Percentiles rank a stretch among this genome's conserved stretches.
phyloP scores from a whole-genome alignment of 2,113 vertebrate genomes.

The Lampris megalopsis region DNA sequence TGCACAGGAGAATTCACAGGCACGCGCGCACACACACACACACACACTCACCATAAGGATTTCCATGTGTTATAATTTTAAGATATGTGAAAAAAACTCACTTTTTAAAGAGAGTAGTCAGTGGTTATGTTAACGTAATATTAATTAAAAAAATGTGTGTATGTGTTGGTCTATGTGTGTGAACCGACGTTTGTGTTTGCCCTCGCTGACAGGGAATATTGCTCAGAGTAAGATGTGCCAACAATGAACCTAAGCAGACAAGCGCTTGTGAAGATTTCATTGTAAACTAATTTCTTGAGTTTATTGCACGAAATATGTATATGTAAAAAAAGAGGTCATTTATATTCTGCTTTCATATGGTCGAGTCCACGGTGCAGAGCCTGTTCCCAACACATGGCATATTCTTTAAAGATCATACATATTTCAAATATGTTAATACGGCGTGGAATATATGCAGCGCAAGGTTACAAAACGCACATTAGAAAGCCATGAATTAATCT shows the following conservation, averaged over 20 bases:
- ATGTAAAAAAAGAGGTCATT: conserved; percentile 49
- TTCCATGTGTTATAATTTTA: conserved; percentile 5
- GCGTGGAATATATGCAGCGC: conserved; percentile 49
- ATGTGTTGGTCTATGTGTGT: not conserved
- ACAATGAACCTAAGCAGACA: conserved; percentile 40
- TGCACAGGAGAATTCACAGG: not conserved
- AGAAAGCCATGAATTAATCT: conserved; percentile 69
- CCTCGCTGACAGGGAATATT: conserved; percentile 21
- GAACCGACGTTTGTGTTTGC: not conserved
- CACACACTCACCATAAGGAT: conserved; percentile 12
- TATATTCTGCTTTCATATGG: conserved; percentile 53
- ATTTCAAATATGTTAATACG: conserved; percentile 76
- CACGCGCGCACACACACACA: not conserved
- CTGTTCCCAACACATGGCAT: conserved; percentile 57
- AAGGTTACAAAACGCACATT: conserved; percentile 67
- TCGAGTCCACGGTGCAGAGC: conserved; percentile 34
- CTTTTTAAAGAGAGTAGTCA: conserved; percentile 22
- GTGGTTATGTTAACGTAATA: not conserved
- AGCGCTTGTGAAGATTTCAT: conserved; percentile 26
- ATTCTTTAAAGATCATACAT: conserved; percentile 69
- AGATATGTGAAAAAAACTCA: conserved; percentile 23
- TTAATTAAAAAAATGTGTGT: conserved; percentile 8
- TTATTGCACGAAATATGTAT: conserved; percentile 30
- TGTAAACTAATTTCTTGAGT: conserved; percentile 28
- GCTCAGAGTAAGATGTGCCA: conserved; percentile 21